Base-by-base conservation (phyloP, 2,797 vertebrate species). In the Melopsittacus undulatus region DNA sequence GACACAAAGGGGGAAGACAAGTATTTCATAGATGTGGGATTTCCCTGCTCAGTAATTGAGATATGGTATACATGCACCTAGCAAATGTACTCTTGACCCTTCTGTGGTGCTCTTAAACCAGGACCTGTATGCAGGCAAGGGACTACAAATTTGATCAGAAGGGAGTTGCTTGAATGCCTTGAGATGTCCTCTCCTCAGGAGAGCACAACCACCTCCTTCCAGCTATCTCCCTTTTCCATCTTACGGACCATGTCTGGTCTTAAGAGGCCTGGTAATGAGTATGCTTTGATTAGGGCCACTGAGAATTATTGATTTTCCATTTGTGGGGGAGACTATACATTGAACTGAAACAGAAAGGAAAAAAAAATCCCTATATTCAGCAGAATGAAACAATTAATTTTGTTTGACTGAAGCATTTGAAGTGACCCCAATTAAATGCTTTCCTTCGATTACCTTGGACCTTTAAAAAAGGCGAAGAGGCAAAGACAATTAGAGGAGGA, bases 341-440 rank as follows among this genome's bases (percentile, higher is more conserved):
- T 92, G 86, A 86, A 85, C 24, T 45, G 43, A 93, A 87, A 92
- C n/a, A 93, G 64, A 62, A 90, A 81, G 26, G 29, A 34, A 32
- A 66, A 10, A 72, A n/a, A 69, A 42, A 6, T 68, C 34, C 34
- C 29, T 64, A 64, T 92, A 92, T 80, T 93, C 62, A 92, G 43
- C 40, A 91, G 62, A 93, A 95, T 61, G 36, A 87, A 92, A 70
- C 27, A 49, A 92, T 83, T 83, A 46, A 81, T 85, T 91, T 72
- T 89, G 54, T 32, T 30, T 83, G 75, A 83, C 68, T 82, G 81
- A 48, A 87, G 23, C 63, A 89, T 77, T 64, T 45, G 23, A 96
- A 94, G 68, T 70, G 78, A 91, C 61, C 72, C 72, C 40, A 74
- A 87, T 92, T 21, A 77, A 89, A 89, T 67, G 26, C 3, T 89